Evolutionary conservation across 2,888 invertebrate genomes (phyloP), one percentile per base, ranked within the genome.

Genomic region (Molorchus minor): DNA sequence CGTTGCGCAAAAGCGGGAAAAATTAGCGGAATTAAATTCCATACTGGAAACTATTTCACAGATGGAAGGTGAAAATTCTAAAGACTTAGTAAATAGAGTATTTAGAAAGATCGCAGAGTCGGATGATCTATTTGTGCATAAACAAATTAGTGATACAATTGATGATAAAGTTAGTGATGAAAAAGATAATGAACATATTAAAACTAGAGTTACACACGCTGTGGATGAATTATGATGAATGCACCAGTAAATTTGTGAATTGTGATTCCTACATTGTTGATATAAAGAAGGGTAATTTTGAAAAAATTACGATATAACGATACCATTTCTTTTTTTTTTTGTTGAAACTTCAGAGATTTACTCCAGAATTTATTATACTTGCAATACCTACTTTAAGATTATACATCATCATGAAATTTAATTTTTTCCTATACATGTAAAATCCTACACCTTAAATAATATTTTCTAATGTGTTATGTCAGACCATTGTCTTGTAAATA

Each of bases 181-280:
- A 17, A 46, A 51, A 43, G 38, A 54, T 25, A 55, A 58, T 33
- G 60, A 66, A 12, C 49, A 40, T 35, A 64, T 63, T 59, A 58
- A 67, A 59, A 67, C 66, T 30, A 68, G 62, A 64, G 62, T 56
- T 43, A 67, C 54, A 20, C 67, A 62, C 46, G 61, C 67, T 15
- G 62, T 63, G 21, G 71, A 71, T 43, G 71, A 71, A 40, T 71
- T 71, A 70, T 71, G 71, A 71, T 69, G 7, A n/a, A 4, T n/a
- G 12, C 12, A n/a, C 10, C 3, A 8, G 35, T 35, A 3, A 35
- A 8, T 35, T 25, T 25, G n/a, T n/a, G n/a, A n/a, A n/a, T n/a
- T n/a, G n/a, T n/a, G n/a, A n/a, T n/a, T n/a, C n/a, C n/a, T n/a
- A n/a, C n/a, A n/a, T n/a, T n/a, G n/a, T n/a, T n/a, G n/a, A n/a